Evolutionary conservation across 64 coral and sea anemone species (phyloP), one percentile per base, ranked within the genome.

Genomic region (Montipora sp.): DNA sequence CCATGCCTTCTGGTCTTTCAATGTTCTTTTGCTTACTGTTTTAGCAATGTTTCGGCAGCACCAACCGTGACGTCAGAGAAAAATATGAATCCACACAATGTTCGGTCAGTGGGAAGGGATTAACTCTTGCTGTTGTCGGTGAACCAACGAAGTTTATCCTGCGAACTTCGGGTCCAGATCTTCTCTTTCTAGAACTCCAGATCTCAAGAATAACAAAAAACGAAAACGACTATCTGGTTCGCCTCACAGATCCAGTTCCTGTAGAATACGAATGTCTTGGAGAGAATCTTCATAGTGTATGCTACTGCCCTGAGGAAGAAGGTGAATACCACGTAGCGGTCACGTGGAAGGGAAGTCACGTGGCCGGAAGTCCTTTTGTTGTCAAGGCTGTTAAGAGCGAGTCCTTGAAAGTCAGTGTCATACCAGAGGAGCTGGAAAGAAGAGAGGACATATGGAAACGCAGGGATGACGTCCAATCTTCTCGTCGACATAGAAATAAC

Each of bases 221-320:
- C 23, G 77, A 75, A 9, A 72, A 50, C 8, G 82, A 85, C 6
- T 79, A 44, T 47, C 77, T 61, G 21, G 75, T 19, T 80, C 24
- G 59, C 11, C 47, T 70, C 27, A 45, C 91, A 0, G 91, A 93
- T 70, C 77, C 73, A 27, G 72, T 93, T 13, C 75, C 91, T 9
- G 55, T 93, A 14, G 83, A 93, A 65, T 93, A 87, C 59, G 91
- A 88, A 75, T 93, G 91, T 36, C 46, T 93, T 0, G 91, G 85
- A 19, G 83, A 93, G 74, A 93, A 93, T 88, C 63, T 93, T n/a
- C 91, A 93, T 20, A 80, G 67, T 60, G 91, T 93, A n/a, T 87
- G 73, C 21, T 93, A 93, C 36, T 82, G 80, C 27, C 91, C 91
- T 27, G 88, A 66, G 24, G 73, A 87, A 4, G 91, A 88, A 51